Conservation (phyloP, 2,888 invertebrate genomes). For the Bombyx huttoni region DNA sequence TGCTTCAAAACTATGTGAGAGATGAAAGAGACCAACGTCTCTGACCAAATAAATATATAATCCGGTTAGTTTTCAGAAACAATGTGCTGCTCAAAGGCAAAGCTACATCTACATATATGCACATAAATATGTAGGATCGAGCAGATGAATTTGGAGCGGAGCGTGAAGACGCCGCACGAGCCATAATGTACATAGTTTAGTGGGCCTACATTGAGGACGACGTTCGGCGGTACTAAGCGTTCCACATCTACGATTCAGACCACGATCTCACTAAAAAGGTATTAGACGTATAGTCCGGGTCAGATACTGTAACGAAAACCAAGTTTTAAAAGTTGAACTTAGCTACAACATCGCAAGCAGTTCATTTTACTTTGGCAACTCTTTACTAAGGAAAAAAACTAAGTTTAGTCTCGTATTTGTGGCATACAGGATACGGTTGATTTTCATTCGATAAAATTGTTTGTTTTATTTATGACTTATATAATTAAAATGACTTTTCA, state of each 20-base stretch:
- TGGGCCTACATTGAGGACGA: neutral
- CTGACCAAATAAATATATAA: no score
- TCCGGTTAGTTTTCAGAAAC: no score
- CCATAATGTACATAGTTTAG: neutral
- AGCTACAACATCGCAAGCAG: neutral
- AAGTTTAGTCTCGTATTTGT: neutral
- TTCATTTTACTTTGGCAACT: neutral
- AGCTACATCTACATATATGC: no score
- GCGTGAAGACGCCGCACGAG: no score
- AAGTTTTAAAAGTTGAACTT: neutral
- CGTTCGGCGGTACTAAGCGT: neutral
- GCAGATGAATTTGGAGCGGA: no score
- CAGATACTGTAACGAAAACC: neutral
- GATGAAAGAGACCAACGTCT: no score
- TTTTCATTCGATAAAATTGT: neutral
- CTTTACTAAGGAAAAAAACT: neutral
- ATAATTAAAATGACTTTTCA: neutral
- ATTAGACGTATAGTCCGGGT: neutral
- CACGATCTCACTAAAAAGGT: neutral
- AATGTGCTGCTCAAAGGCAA: no score
- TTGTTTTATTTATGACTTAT: neutral
- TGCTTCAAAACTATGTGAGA: no score
- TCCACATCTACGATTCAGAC: neutral
- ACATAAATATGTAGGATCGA: no score
- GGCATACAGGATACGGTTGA: neutral